Percentiles rank a stretch among this genome's conserved stretches.
Evolutionary conservation across 2,113 vertebrate species (phyloP).

Genomic region (Rhinichthys klamathensis): DNA sequence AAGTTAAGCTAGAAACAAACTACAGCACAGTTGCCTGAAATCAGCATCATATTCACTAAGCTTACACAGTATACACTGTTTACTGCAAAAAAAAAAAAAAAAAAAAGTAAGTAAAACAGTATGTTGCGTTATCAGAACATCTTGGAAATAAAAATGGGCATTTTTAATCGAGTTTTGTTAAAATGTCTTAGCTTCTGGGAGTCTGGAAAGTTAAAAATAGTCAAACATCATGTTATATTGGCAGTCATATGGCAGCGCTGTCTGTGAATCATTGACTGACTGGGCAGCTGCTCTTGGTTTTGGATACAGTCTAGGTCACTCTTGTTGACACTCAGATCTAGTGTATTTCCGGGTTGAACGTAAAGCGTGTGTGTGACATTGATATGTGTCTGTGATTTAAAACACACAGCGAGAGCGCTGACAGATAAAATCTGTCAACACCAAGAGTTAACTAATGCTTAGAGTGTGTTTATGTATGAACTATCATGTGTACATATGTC

Average conservation of each 20-base stretch:
- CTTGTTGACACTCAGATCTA: constrained; percentile 18
- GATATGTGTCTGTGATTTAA: constrained; percentile 29
- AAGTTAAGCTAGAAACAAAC: too few relatives aligned
- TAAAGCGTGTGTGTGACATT: constrained; percentile 12
- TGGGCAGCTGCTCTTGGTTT: not conserved
- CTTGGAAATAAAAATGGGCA: not conserved
- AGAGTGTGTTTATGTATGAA: constrained; percentile 45
- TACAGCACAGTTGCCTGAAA: too few relatives aligned
- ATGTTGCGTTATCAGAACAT: too few relatives aligned
- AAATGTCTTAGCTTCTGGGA: not conserved
- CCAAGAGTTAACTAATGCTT: constrained; percentile 10
- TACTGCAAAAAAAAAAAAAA: too few relatives aligned
- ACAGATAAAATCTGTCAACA: constrained; percentile 44
- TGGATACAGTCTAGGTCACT: not conserved
- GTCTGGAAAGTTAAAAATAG: not conserved
- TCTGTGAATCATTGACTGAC: constrained; percentile 15
- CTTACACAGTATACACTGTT: too few relatives aligned
- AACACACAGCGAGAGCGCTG: constrained; percentile 7
- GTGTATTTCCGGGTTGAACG: constrained; percentile 10
- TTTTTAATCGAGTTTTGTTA: not conserved
- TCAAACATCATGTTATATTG: constrained; percentile 9
- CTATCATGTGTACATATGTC: not conserved
- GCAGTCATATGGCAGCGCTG: not conserved
- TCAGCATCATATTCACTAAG: too few relatives aligned
- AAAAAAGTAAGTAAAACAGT: too few relatives aligned